Conservation (phyloP, 2,797 vertebrate genomes). For the Pteronotus mesoamericanus region DNA sequence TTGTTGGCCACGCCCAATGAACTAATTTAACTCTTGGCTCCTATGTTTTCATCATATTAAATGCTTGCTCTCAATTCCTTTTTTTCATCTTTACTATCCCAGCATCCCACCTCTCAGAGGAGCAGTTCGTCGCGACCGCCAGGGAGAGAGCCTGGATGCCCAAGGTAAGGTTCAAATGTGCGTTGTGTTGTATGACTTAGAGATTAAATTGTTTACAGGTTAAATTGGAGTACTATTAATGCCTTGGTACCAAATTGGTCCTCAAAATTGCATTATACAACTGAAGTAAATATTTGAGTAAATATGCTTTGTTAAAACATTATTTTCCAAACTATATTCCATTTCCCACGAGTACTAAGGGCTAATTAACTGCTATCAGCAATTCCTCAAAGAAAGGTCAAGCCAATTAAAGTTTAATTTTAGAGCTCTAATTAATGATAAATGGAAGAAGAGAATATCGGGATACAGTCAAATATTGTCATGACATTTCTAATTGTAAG, state of each 20-base stretch:
- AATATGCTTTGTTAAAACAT: neutral
- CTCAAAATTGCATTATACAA: neutral
- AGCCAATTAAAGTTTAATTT: neutral
- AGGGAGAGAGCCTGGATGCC: slow-evolving; percentile 81
- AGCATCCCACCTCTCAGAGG: slow-evolving; percentile 78
- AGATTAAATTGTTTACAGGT: neutral
- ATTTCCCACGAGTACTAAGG: neutral
- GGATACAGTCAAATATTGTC: neutral
- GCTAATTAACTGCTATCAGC: neutral
- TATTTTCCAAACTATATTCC: neutral
- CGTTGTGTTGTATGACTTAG: neutral
- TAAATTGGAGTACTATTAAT: neutral
- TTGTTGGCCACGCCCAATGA: neutral
- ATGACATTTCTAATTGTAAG: neutral
- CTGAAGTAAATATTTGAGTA: neutral
- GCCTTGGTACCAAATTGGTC: neutral
- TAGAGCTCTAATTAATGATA: neutral
- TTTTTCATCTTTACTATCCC: slow-evolving; percentile 38
- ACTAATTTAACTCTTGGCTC: neutral
- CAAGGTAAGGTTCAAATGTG: slow-evolving; percentile 79
- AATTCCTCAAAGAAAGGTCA: slow-evolving; percentile 31
- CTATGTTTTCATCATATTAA: neutral
- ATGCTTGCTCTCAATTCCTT: neutral
- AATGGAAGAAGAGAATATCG: neutral
- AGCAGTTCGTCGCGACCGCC: slow-evolving; percentile 75